Conservation (phyloP, 2,797 vertebrate genomes). For the Clarias fuscus region DNA sequence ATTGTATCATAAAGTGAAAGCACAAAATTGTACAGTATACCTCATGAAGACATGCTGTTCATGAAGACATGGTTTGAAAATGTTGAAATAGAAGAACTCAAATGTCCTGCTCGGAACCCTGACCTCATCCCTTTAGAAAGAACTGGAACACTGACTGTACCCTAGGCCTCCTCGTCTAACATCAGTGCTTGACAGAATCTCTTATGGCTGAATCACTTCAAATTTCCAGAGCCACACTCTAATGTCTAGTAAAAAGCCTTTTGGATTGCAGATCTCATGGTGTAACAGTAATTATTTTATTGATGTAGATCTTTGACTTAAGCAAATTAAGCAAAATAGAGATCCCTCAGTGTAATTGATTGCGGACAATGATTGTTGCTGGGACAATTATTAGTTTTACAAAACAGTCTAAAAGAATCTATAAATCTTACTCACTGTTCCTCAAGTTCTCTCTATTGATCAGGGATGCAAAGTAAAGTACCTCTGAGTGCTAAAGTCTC, state of each 20-base stretch:
- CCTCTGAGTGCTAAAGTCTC: slow-evolving; percentile 12
- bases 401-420: slow-evolving; percentile 51
- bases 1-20: not conserved
- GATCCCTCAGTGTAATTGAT: not conserved
- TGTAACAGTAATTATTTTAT: not conserved
- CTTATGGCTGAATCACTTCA: not conserved
- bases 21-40: not conserved
- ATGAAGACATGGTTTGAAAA: not conserved
- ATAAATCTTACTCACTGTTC: slow-evolving; percentile 42
- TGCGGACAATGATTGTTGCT: slow-evolving; percentile 43
- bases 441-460: slow-evolving; percentile 45
- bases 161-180: not conserved
- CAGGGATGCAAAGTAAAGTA: slow-evolving; percentile 47
- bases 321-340: slow-evolving; percentile 8
- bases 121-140: not conserved
- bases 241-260: not conserved
- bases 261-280: not conserved
- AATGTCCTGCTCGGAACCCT: not conserved
- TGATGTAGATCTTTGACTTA: not conserved
- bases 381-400: slow-evolving; percentile 53
- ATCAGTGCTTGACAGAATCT: not conserved
- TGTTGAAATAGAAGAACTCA: not conserved
- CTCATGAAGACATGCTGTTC: not conserved
- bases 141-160: not conserved
- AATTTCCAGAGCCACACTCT: not conserved